Percentiles rank a stretch among this genome's conserved stretches.
Evolutionary conservation across 2,113 vertebrate species (phyloP).

Genomic region (Chionodraco myersi): DNA sequence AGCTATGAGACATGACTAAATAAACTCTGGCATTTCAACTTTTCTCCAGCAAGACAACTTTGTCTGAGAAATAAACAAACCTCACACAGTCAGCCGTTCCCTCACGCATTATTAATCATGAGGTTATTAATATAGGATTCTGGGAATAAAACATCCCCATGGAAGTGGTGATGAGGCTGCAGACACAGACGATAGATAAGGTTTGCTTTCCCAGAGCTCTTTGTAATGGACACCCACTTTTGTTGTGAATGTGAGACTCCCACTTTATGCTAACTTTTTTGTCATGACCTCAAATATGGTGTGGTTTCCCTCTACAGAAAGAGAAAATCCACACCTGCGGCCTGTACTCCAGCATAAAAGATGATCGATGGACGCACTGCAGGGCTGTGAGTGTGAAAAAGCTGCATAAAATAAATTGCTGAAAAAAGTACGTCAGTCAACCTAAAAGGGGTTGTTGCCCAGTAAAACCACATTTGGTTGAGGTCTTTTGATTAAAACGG

Average conservation of each 20-base stretch:
- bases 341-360: constrained; percentile 39
- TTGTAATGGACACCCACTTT: constrained; percentile 40
- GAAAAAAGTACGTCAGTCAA: constrained; percentile 9
- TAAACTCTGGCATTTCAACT: constrained; percentile 46
- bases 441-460: constrained; percentile 51
- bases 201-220: constrained; percentile 38
- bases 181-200: constrained; percentile 16
- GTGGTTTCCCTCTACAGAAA: constrained; percentile 32
- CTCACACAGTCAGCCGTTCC: constrained; percentile 5
- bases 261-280: constrained; percentile 39
- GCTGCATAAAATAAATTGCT: constrained; percentile 30
- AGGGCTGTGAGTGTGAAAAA: constrained; percentile 17
- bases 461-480: constrained; percentile 44
- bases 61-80: constrained; percentile 42
- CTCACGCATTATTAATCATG: constrained; percentile 41
- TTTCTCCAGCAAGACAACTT: constrained; percentile 34
- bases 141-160: constrained; percentile 33
- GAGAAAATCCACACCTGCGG: constrained; percentile 23
- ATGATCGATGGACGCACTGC: constrained; percentile 53
- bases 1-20: constrained; percentile 36
- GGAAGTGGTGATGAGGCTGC: constrained; percentile 31
- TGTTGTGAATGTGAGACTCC: constrained; percentile 25
- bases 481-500: constrained; percentile 40
- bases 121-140: constrained; percentile 45
- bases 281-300: constrained; percentile 48